These are phyloP conservation scores for Xyrauchen texanus DNA, from an alignment of 2,113 vertebrate species.

Conservation along the genomic window DNA sequence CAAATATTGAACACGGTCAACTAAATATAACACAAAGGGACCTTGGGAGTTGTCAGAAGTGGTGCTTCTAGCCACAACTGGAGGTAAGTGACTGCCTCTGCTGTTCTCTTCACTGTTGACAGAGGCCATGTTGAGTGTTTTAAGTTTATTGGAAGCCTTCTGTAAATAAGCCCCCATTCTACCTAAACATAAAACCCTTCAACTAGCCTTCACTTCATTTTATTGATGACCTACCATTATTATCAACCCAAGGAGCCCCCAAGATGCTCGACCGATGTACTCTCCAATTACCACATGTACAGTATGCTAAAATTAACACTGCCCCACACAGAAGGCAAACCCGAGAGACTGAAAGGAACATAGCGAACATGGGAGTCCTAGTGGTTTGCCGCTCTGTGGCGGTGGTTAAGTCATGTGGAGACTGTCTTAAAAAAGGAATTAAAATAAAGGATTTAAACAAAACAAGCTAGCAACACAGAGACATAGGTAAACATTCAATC, in stretches of 20 bases:
- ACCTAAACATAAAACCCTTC: constrained; percentile 66
- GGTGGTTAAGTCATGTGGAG: constrained; percentile 63
- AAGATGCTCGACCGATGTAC: constrained; percentile 56
- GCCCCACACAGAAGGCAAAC: constrained; percentile 59
- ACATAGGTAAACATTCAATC: constrained; percentile 31
- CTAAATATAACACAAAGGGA: constrained; percentile 32
- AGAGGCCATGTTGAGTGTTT: constrained; percentile 20
- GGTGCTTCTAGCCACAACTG: not conserved
- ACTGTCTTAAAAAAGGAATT: constrained; percentile 59
- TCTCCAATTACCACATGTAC: constrained; percentile 65
- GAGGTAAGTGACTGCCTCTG: not conserved
- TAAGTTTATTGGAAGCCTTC: constrained; percentile 50
- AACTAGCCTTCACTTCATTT: constrained; percentile 55
- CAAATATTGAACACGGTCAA: constrained; percentile 30
- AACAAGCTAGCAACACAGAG: not conserved
- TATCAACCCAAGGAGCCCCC: constrained; percentile 67
- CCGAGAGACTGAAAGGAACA: constrained; percentile 56
- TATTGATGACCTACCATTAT: constrained; percentile 70
- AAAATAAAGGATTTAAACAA: constrained; percentile 43
- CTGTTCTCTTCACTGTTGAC: constrained; percentile 14
- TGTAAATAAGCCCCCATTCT: constrained; percentile 54
- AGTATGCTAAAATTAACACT: constrained; percentile 72
- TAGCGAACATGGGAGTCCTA: constrained; percentile 61
- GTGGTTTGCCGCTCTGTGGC: constrained; percentile 65
- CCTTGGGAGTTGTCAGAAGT: constrained; percentile 16